phyloP scores from a whole-genome alignment of 2,797 vertebrate species.

The Xiphophorus birchmanni region DNA sequence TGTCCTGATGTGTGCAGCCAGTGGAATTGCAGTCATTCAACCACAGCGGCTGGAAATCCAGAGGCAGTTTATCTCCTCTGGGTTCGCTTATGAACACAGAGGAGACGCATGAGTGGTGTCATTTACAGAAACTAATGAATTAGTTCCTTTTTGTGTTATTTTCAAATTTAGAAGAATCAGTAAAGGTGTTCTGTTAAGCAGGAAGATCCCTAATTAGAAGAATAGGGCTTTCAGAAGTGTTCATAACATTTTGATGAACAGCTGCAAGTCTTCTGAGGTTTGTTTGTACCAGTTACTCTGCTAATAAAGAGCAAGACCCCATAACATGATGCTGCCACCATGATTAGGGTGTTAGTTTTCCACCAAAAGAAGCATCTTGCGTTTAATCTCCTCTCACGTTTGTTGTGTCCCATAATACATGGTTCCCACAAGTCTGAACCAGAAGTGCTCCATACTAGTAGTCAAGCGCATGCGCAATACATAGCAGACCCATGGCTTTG shows the following conservation, averaged over 20 bases:
- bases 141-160: neutral
- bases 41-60: conserved; percentile 42
- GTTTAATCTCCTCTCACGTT: neutral
- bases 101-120: neutral
- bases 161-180: conserved; percentile 10
- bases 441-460: no score
- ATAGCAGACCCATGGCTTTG: no score
- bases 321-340: neutral
- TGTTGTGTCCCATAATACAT: neutral
- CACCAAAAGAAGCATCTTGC: neutral
- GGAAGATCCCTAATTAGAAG: neutral
- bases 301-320: neutral
- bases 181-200: conserved; percentile 4
- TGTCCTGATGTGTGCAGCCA: conserved; percentile 68
- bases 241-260: neutral
- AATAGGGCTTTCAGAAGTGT: neutral
- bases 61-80: conserved; percentile 29
- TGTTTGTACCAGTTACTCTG: neutral
- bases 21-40: conserved; percentile 48
- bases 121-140: conserved; percentile 30
- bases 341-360: neutral
- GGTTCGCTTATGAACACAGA: conserved; percentile 22
- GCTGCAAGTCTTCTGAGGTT: neutral
- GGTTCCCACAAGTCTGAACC: no score
- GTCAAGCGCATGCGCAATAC: no score